Evolutionary conservation across 2,113 vertebrate genomes (phyloP), one percentile per base, ranked within the genome.

Genomic region (Aplodontia rufa): DNA sequence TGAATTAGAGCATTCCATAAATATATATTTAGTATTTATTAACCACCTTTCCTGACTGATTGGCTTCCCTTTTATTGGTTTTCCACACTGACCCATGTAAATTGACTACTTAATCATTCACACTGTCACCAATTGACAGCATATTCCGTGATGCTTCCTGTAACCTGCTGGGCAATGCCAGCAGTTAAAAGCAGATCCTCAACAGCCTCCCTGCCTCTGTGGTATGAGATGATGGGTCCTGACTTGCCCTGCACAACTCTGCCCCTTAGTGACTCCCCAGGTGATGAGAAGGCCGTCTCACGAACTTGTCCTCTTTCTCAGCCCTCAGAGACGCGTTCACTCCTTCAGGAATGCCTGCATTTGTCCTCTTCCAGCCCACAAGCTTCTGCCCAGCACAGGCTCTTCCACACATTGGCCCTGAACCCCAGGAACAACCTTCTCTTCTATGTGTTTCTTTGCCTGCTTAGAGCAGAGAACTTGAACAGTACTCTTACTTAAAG

Each of bases 41-140:
- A 93, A 93, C 20, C 37, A 76, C 35, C 64, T 93, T 85, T 75
- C 72, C 51, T 87, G 69, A 81, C 88, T 32, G 86, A 80, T 58
- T 62, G 35, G 87, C 91, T 94, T 95, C 85, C 26, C 1, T 91
- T 94, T 72, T 79, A 76, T 45, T 76, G 82, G 49, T 69, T 92
- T 95, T 75, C 80, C 66, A 94, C 78, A 72, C 20, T 89, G 90
- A 85, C 7, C 35, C 55, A 40, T 45, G 72, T 76, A 79, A 96
- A 53, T 0, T 10, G 66, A 80, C 79, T 80, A 84, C 68, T 80
- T 60, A 37, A 35, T 90, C 71, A 75, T 51, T 49, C 66, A 58
- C 30, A 12, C 35, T 7, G 32, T 64, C 68, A 74, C 40, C 55
- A 4, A 51, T 47, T 66, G 37, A 42, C 72, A n/a, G 49, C 47